phyloP scores from a whole-genome alignment of 2,888 invertebrate species.

The Pachycephus smyrnensis region DNA sequence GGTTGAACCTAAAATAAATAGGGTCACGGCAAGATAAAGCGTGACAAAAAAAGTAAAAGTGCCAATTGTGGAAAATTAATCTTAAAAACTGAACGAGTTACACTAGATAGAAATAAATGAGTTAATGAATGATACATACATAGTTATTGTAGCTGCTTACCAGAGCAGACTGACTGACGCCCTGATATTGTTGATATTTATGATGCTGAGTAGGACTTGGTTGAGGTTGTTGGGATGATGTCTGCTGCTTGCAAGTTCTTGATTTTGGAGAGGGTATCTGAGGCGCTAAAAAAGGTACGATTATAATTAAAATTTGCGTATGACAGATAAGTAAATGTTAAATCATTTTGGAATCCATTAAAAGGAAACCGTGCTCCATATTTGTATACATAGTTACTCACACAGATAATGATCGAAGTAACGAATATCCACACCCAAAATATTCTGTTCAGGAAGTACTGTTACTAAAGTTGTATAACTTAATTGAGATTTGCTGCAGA shows the following conservation, averaged over 20 bases:
- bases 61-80: neutral
- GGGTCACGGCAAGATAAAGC: neutral
- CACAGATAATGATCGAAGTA: neutral
- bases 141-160: slow-evolving; percentile 63
- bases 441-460: neutral
- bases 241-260: slow-evolving; percentile 69
- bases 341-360: neutral
- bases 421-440: neutral
- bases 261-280: slow-evolving; percentile 74
- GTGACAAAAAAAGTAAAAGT: neutral
- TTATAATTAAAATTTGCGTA: neutral
- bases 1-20: neutral
- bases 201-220: slow-evolving; percentile 72
- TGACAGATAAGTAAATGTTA: neutral
- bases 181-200: slow-evolving; percentile 70
- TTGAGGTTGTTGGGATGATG: slow-evolving; percentile 68
- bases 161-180: slow-evolving; percentile 67
- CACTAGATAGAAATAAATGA: slow-evolving; percentile 32
- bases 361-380: neutral
- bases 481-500: neutral
- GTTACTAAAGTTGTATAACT: neutral
- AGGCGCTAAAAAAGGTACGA: slow-evolving; percentile 61
- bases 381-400: neutral
- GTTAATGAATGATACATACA: slow-evolving; percentile 63
- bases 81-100: neutral